phyloP scores from a whole-genome alignment of 2,888 invertebrate species.

The Steinernema hermaphroditum region DNA sequence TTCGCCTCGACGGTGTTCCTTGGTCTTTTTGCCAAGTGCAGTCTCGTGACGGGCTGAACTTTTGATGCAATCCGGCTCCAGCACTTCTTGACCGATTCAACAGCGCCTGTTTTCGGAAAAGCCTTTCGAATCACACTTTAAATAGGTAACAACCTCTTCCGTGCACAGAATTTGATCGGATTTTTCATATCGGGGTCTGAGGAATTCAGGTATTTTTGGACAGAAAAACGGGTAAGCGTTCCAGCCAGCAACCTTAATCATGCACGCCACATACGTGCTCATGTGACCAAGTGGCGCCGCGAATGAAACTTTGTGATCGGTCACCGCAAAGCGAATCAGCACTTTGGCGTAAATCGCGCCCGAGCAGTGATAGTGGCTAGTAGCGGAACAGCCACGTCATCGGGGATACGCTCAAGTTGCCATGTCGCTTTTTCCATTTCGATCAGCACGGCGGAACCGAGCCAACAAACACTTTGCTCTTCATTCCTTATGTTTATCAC shows the following conservation, averaged over 20 bases:
- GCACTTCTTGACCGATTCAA: too few species aligned
- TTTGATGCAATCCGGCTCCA: constrained; percentile 21
- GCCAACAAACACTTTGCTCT: not conserved
- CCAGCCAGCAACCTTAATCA: constrained; percentile 3
- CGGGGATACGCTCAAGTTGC: constrained; percentile 7
- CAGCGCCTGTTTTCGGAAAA: too few species aligned
- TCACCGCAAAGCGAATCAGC: too few species aligned
- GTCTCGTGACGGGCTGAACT: constrained; percentile 18
- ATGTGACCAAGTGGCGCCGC: not conserved
- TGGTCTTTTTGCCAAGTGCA: constrained; percentile 21
- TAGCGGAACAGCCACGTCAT: too few species aligned
- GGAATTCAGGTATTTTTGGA: too few species aligned
- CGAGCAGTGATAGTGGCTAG: too few species aligned
- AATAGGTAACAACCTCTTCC: too few species aligned
- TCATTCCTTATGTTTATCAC: not conserved
- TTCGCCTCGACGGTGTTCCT: constrained; percentile 11
- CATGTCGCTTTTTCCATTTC: constrained; percentile 17
- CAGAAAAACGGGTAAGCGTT: constrained; percentile 2
- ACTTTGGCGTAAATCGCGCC: too few species aligned
- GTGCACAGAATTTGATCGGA: too few species aligned
- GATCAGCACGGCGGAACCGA: not conserved
- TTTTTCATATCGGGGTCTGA: too few species aligned
- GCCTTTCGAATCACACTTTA: too few species aligned
- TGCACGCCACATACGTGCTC: not conserved
- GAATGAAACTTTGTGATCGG: constrained; percentile 4